A percentile compares a stretch with the other conserved stretches of the same genome.
phyloP scores from a whole-genome alignment of 2,888 invertebrate species.

The Lepidocyrtoides sp. region DNA sequence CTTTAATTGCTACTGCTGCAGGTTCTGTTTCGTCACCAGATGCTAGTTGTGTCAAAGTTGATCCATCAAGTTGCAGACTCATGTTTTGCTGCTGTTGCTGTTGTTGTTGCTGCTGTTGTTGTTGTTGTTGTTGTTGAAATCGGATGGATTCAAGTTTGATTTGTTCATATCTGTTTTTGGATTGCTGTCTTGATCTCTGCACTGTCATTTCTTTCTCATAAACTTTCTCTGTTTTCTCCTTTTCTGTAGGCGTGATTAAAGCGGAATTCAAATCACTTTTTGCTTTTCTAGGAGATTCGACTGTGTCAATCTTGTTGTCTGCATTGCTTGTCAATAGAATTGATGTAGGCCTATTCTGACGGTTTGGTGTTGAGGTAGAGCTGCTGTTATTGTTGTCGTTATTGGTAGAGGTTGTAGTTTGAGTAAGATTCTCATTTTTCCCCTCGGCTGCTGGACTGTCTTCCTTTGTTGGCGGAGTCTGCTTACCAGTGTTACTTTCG shows the following conservation, averaged over 20 bases:
- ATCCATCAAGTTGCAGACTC: neutral
- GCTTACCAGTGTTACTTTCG: conserved; percentile 48
- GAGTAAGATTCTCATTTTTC: conserved; percentile 67
- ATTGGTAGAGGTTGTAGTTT: neutral
- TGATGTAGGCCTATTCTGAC: conserved; percentile 66
- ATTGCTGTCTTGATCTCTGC: conserved; percentile 41
- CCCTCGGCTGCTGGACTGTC: conserved; percentile 50
- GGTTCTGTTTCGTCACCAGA: conserved; percentile 60
- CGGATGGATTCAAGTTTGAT: conserved; percentile 2
- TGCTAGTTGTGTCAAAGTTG: neutral
- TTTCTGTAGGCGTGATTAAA: conserved; percentile 27
- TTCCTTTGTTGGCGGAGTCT: conserved; percentile 43
- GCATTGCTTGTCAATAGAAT: conserved; percentile 70
- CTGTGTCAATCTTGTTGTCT: conserved; percentile 58
- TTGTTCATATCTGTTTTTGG: conserved; percentile 52
- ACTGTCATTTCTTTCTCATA: conserved; percentile 23
- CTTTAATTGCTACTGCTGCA: conserved; percentile 78
- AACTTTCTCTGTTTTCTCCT: conserved; percentile 42
- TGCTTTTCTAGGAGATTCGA: conserved; percentile 24
- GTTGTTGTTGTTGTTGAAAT: neutral
- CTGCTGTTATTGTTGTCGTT: conserved; percentile 35
- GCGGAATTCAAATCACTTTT: conserved; percentile 40
- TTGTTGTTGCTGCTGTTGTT: no score
- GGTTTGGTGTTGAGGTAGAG: conserved; percentile 22
- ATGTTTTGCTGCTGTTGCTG: conserved; percentile 4